phyloP scores from a whole-genome alignment of 2,888 invertebrate species.

The Lochmaea crataegi region DNA sequence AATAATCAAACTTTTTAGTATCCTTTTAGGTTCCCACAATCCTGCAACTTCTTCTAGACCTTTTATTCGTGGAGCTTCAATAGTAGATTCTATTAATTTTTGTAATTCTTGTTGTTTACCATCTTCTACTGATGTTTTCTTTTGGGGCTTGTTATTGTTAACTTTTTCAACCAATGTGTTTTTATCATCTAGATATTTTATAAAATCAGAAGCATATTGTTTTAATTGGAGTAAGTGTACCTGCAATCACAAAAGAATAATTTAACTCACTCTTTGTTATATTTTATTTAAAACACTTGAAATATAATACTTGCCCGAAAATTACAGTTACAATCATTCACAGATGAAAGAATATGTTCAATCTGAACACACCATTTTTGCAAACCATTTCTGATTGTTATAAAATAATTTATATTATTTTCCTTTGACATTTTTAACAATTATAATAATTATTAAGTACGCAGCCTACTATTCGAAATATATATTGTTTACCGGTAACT shows the following conservation, averaged over 20 bases:
- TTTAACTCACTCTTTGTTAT: background rate
- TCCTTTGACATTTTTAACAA: no score
- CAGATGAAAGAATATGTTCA: slow-evolving; percentile 29
- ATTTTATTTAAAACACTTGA: no score
- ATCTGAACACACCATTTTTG: slow-evolving; percentile 35
- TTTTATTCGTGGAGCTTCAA: slow-evolving; percentile 53
- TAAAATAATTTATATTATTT: no score
- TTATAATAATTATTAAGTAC: no score
- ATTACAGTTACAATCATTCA: slow-evolving; percentile 28
- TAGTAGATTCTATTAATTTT: slow-evolving; percentile 41
- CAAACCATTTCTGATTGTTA: slow-evolving; percentile 26
- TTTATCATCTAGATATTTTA: slow-evolving; percentile 27
- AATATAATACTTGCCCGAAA: slow-evolving; percentile 23
- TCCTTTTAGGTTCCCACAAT: slow-evolving; percentile 65
- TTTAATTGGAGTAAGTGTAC: slow-evolving; percentile 37
- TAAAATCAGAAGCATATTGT: slow-evolving; percentile 26
- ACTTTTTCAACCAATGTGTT: slow-evolving; percentile 1
- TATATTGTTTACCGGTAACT: no score
- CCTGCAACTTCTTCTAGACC: slow-evolving; percentile 67
- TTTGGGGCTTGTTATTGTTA: slow-evolving; percentile 10
- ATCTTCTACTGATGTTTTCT: slow-evolving; percentile 4
- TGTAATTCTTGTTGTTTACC: slow-evolving; percentile 10
- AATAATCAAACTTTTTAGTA: slow-evolving; percentile 66
- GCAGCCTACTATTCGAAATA: no score
- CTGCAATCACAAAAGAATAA: slow-evolving; percentile 19